Percentiles rank a stretch among this genome's conserved stretches.
Conservation (phyloP, 1,140 invertebrate genomes). For the Zaprionus davidi region DNA sequence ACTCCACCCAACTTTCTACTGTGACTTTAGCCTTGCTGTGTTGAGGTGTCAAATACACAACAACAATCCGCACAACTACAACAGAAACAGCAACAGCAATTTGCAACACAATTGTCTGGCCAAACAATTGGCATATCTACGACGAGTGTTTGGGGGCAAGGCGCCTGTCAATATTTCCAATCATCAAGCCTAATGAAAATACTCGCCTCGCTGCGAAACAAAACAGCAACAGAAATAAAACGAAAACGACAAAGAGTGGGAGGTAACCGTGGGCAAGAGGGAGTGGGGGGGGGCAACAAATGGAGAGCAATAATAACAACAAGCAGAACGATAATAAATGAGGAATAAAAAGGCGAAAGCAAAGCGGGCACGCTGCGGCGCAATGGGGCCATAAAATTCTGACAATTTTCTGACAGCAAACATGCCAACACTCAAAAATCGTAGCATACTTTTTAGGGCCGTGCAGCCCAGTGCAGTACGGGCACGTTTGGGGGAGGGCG, state of each 20-base stretch:
- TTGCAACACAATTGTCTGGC: constrained; percentile 59
- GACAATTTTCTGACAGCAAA: constrained; percentile 82
- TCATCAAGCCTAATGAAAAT: constrained; percentile 79
- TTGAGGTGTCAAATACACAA: constrained; percentile 15
- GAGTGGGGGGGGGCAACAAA: neutral
- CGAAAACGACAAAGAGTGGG: constrained; percentile 5
- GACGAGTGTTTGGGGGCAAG: constrained; percentile 51
- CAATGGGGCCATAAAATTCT: constrained; percentile 74
- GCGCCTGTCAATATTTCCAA: constrained; percentile 79
- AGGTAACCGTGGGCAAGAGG: neutral
- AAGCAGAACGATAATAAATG: constrained; percentile 19
- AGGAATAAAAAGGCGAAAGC: constrained; percentile 3
- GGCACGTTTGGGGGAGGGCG: neutral
- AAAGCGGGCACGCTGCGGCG: constrained; percentile 14
- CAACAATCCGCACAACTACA: constrained; percentile 10
- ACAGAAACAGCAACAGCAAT: constrained; percentile 20
- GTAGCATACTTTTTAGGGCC: constrained; percentile 55
- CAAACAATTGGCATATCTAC: constrained; percentile 59
- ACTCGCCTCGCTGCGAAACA: constrained; percentile 30
- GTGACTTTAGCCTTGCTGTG: neutral
- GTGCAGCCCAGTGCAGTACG: neutral
- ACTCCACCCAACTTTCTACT: neutral
- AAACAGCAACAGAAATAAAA: constrained; percentile 12
- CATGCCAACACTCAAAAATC: constrained; percentile 81
- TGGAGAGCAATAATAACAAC: constrained; percentile 9